Conservation (phyloP, 1,140 invertebrate genomes). For the Theocolax elegans region DNA sequence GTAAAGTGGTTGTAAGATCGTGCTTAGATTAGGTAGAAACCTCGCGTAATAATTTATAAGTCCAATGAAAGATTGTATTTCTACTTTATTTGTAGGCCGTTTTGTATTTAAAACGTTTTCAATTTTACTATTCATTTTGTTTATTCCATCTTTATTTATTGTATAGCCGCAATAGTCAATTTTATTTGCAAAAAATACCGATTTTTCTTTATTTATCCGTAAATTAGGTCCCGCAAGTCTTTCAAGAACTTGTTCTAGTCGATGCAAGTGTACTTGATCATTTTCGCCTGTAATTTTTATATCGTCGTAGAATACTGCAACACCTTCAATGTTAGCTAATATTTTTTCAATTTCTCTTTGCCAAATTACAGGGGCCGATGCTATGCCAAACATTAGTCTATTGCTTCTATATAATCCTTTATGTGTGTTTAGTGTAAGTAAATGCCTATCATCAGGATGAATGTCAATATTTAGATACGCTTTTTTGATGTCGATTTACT, state of each 20-base stretch:
- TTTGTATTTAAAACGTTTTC: neutral
- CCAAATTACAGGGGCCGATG: conserved; percentile 2
- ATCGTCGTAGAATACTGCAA: neutral
- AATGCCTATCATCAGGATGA: too few relatives aligned
- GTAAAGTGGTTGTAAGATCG: neutral
- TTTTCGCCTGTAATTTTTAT: neutral
- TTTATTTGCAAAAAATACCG: neutral
- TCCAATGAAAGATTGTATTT: conserved; percentile 63
- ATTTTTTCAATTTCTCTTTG: neutral
- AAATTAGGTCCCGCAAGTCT: neutral
- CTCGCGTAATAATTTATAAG: conserved; percentile 64
- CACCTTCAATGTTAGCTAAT: neutral
- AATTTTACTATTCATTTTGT: neutral
- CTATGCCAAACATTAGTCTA: neutral
- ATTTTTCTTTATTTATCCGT: neutral
- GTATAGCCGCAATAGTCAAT: neutral
- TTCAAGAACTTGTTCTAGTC: neutral
- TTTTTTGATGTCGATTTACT: too few relatives aligned
- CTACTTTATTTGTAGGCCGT: conserved; percentile 45
- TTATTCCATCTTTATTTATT: neutral
- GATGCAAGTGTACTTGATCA: too few relatives aligned
- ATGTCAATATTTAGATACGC: neutral
- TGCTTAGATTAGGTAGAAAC: neutral
- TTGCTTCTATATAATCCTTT: neutral
- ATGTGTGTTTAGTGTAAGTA: neutral